phyloP scores from a whole-genome alignment of 2,113 vertebrate genomes.

The Mesoclemmys tuberculata region DNA sequence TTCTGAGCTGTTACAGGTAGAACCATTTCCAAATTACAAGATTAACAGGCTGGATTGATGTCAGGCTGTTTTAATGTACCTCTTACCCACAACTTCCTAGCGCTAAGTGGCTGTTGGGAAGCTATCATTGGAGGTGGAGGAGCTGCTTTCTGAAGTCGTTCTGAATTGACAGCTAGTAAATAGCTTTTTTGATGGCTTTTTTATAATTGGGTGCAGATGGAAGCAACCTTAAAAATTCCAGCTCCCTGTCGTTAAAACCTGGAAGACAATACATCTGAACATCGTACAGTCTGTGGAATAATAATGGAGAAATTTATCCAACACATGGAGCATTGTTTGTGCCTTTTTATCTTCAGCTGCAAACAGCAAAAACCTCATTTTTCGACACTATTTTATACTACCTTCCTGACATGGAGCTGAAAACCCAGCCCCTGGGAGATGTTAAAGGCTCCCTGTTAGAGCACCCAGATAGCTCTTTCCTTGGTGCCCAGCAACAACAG shows the following conservation, averaged over 20 bases:
- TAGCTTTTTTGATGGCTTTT: slow-evolving; percentile 38
- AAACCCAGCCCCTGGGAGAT: background rate
- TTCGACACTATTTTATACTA: background rate
- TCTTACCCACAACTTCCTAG: background rate
- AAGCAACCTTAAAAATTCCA: background rate
- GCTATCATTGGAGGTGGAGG: background rate
- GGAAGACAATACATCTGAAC: background rate
- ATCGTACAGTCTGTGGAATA: background rate
- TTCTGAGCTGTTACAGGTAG: accelerated
- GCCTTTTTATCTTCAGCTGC: background rate
- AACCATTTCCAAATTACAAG: accelerated
- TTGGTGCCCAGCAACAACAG: too few relatives aligned
- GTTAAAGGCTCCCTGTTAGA: background rate
- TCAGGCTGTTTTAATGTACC: slow-evolving; percentile 16
- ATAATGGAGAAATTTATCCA: background rate
- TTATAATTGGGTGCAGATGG: slow-evolving; percentile 48
- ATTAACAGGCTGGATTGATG: background rate
- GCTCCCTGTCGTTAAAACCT: slow-evolving; percentile 17
- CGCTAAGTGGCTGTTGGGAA: slow-evolving; percentile 12
- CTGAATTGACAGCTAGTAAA: slow-evolving; percentile 44
- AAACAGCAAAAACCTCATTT: background rate
- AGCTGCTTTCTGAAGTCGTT: background rate
- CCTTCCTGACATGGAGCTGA: background rate
- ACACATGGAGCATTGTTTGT: background rate
- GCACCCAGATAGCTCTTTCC: background rate